These are phyloP conservation scores for Argyrosomus japonicus DNA, from an alignment of 2,113 vertebrate genomes.

Conservation along the genomic window DNA sequence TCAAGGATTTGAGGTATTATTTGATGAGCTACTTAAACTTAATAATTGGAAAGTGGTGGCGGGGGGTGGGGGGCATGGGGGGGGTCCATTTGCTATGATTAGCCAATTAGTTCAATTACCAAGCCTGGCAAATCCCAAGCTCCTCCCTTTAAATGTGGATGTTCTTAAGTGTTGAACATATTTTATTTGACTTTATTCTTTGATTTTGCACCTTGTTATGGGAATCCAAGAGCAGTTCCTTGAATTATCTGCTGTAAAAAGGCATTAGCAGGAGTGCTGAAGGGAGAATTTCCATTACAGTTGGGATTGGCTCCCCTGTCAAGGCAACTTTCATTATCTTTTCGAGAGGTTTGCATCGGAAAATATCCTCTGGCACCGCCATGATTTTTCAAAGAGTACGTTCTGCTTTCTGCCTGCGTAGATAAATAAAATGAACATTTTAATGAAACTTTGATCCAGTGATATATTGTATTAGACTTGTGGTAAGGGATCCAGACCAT, in stretches of 20 bases:
- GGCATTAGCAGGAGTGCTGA: constrained; percentile 39
- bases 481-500: constrained; percentile 37
- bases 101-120: constrained; percentile 51
- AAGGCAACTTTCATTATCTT: constrained; percentile 59
- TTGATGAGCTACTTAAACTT: constrained; percentile 57
- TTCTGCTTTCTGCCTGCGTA: constrained; percentile 37
- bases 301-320: constrained; percentile 40
- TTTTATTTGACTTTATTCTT: constrained; percentile 8
- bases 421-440: constrained; percentile 58
- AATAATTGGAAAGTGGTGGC: constrained; percentile 38
- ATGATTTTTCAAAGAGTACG: constrained; percentile 37
- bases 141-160: not conserved
- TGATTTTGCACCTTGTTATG: constrained; percentile 25
- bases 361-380: constrained; percentile 40
- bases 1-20: constrained; percentile 59
- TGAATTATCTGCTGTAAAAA: constrained; percentile 53
- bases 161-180: not conserved
- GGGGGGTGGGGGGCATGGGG: not conserved
- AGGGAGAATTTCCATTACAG: constrained; percentile 45
- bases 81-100: constrained; percentile 5
- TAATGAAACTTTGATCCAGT: constrained; percentile 55
- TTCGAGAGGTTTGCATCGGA: constrained; percentile 28
- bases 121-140: not conserved
- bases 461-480: constrained; percentile 41
- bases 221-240: constrained; percentile 3